Conservation (phyloP, 2,888 invertebrate species). For the Diaperis boleti region DNA sequence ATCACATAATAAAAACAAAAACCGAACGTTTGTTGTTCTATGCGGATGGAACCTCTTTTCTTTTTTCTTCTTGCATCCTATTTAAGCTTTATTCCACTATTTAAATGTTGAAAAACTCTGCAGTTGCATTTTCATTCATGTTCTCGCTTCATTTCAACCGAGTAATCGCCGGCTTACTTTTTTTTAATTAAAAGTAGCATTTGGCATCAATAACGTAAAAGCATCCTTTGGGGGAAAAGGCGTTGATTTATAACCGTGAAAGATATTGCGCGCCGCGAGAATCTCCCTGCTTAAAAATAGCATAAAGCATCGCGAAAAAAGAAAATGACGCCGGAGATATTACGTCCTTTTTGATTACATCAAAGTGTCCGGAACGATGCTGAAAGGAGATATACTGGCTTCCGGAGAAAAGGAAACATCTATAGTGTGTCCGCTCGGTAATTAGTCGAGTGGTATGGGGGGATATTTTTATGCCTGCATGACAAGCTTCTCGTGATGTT, state of each 20-base stretch:
- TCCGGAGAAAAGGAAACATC: too few relatives aligned
- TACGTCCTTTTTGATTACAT: conserved; percentile 19
- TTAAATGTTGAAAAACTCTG: not conserved
- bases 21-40: too few relatives aligned
- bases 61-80: too few relatives aligned
- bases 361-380: conserved; percentile 1
- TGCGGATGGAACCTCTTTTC: too few relatives aligned
- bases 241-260: conserved; percentile 37
- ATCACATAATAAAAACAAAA: too few relatives aligned
- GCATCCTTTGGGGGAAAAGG: conserved; percentile 33
- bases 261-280: conserved; percentile 30
- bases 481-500: too few relatives aligned
- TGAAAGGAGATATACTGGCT: too few relatives aligned
- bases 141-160: not conserved
- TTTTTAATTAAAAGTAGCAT: conserved; percentile 37
- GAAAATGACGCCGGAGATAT: conserved; percentile 15
- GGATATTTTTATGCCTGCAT: too few relatives aligned
- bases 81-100: not conserved
- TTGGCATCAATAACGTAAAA: conserved; percentile 38
- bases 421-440: too few relatives aligned
- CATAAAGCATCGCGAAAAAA: conserved; percentile 27
- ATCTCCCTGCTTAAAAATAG: conserved; percentile 13
- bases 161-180: conserved; percentile 8
- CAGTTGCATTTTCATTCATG: not conserved
- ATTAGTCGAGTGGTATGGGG: too few relatives aligned